These are phyloP conservation scores for Bombus picipes DNA, from an alignment of 1,140 invertebrate species.

Conservation along the genomic window DNA sequence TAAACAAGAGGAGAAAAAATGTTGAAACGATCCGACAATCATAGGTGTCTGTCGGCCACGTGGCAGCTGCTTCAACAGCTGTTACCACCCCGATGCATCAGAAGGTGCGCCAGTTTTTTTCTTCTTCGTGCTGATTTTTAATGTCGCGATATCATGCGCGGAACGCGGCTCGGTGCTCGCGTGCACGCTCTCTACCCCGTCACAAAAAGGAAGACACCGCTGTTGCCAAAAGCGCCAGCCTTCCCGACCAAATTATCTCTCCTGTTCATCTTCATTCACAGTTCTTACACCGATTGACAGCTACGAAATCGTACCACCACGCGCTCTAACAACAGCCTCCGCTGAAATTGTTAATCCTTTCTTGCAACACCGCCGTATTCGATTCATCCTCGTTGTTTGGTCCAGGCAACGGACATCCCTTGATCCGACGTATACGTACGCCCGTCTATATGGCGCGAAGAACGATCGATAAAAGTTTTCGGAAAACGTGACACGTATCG, in stretches of 20 bases:
- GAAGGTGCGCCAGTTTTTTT: slow-evolving; percentile 53
- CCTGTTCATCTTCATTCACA: slow-evolving; percentile 42
- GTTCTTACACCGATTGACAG: slow-evolving; percentile 44
- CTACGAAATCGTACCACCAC: slow-evolving; percentile 1
- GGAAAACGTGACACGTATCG: too few species aligned
- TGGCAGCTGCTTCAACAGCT: slow-evolving; percentile 72
- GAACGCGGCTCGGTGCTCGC: slow-evolving; percentile 24
- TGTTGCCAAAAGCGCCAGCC: slow-evolving; percentile 10
- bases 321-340: neutral
- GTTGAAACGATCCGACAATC: slow-evolving; percentile 58
- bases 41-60: slow-evolving; percentile 66
- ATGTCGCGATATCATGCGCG: slow-evolving; percentile 58
- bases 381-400: neutral
- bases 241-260: slow-evolving; percentile 35
- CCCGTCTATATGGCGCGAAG: too few species aligned
- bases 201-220: slow-evolving; percentile 31
- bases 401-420: too few species aligned
- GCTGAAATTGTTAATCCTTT: slow-evolving; percentile 20
- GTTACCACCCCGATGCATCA: slow-evolving; percentile 64
- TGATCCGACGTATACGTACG: too few species aligned
- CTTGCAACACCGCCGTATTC: neutral
- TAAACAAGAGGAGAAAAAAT: slow-evolving; percentile 60
- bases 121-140: slow-evolving; percentile 59
- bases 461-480: too few species aligned
- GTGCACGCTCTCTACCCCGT: slow-evolving; percentile 30